These are phyloP conservation scores for Pomacea maculata DNA, from an alignment of 1,140 invertebrate genomes.

Conservation along the genomic window DNA sequence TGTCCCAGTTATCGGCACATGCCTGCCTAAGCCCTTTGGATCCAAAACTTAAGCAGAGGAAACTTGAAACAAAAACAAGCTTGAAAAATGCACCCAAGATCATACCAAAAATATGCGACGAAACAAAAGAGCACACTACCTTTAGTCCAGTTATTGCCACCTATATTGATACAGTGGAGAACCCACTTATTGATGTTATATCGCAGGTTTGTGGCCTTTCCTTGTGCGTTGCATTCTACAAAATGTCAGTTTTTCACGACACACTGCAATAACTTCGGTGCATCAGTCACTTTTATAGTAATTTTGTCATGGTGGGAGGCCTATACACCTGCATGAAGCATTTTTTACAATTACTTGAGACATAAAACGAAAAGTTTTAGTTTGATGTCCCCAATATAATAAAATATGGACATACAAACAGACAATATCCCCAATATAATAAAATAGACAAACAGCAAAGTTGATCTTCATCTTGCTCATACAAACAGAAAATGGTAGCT, in stretches of 20 bases:
- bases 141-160: conserved; percentile 11
- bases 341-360: neutral
- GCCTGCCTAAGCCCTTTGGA: conserved; percentile 1
- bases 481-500: neutral
- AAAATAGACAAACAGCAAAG: neutral
- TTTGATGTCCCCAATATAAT: neutral
- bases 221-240: neutral
- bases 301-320: neutral
- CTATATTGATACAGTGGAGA: conserved; percentile 12
- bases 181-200: neutral
- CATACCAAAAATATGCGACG: neutral
- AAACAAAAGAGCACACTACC: neutral
- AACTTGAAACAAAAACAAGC: neutral
- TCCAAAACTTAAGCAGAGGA: neutral
- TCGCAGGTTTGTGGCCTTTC: neutral
- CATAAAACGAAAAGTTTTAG: neutral
- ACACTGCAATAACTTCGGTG: neutral
- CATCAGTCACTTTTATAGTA: neutral
- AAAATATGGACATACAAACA: neutral
- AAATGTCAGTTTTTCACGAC: neutral
- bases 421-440: neutral
- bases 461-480: neutral
- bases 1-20: conserved; percentile 15
- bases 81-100: neutral
- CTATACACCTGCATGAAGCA: neutral